A percentile compares a stretch with the other conserved stretches of the same genome.
These are phyloP conservation scores for Zaprionus lachaisei DNA, from an alignment of 1,140 invertebrate species.

Conservation along the genomic window DNA sequence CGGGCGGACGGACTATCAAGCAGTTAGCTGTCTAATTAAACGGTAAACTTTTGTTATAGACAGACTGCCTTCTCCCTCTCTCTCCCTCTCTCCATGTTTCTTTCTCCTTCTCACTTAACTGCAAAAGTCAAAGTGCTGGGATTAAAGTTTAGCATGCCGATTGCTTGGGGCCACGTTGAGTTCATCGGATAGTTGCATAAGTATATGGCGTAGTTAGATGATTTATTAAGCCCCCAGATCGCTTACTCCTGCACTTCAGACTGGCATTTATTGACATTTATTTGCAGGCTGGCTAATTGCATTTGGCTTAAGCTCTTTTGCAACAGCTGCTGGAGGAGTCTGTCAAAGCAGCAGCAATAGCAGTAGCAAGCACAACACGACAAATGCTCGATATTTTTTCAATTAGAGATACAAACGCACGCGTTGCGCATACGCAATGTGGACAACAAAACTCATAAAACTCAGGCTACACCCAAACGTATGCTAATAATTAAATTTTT, in stretches of 20 bases:
- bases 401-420: constrained; percentile 68
- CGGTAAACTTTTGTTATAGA: constrained; percentile 71
- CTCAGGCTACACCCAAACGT: constrained; percentile 48
- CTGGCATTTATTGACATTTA: constrained; percentile 19
- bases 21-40: constrained; percentile 72
- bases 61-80: constrained; percentile 5
- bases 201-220: constrained; percentile 14
- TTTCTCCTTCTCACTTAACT: neutral
- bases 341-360: constrained; percentile 40
- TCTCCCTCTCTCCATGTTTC: neutral
- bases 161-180: constrained; percentile 11
- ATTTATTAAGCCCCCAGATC: constrained; percentile 23
- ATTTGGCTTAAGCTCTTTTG: neutral
- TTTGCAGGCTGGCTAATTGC: constrained; percentile 9
- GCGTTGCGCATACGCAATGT: constrained; percentile 71
- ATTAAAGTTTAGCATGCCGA: constrained; percentile 29
- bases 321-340: constrained; percentile 54
- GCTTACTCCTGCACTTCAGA: neutral
- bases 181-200: constrained; percentile 11
- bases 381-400: constrained; percentile 70
- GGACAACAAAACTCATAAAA: constrained; percentile 63
- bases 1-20: constrained; percentile 38
- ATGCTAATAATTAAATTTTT: constrained; percentile 76
- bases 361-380: constrained; percentile 14
- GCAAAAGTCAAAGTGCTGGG: constrained; percentile 32